These are phyloP conservation scores for Zonitis immaculata DNA, from an alignment of 2,888 invertebrate genomes.

Conservation along the genomic window DNA sequence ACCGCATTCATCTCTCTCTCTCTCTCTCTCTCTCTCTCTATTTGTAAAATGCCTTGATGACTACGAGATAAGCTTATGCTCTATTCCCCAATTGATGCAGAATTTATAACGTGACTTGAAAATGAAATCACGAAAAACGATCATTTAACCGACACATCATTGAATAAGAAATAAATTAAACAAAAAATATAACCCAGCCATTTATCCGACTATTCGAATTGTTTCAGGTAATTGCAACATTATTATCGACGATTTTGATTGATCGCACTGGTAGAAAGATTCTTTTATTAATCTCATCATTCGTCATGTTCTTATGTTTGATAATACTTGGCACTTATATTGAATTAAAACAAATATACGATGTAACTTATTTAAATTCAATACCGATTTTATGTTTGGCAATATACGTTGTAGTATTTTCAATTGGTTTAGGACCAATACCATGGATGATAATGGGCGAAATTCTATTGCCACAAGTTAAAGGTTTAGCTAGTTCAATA, in stretches of 20 bases:
- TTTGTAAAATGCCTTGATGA: background rate
- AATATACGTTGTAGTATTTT: conserved; percentile 48
- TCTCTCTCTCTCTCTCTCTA: background rate
- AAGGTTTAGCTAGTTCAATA: conserved; percentile 62
- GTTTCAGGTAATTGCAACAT: conserved; percentile 51
- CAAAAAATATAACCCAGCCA: too few species aligned
- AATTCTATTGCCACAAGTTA: conserved; percentile 60
- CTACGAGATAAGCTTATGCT: background rate
- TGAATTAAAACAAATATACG: conserved; percentile 31
- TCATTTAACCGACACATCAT: too few species aligned
- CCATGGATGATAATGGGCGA: conserved; percentile 70
- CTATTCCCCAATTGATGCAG: background rate
- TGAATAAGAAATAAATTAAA: too few species aligned
- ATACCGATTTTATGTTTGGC: conserved; percentile 32
- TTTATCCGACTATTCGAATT: background rate
- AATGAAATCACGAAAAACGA: background rate
- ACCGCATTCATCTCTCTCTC: background rate
- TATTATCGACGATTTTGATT: conserved; percentile 55
- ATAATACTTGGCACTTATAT: conserved; percentile 47
- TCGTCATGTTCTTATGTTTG: conserved; percentile 53
- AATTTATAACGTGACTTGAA: background rate
- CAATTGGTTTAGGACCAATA: conserved; percentile 65
- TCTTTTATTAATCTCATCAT: conserved; percentile 58
- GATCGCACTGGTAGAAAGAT: conserved; percentile 60
- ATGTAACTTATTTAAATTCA: conserved; percentile 29